Conservation (phyloP, 2,888 invertebrate species). For the Colostygia pectinataria region DNA sequence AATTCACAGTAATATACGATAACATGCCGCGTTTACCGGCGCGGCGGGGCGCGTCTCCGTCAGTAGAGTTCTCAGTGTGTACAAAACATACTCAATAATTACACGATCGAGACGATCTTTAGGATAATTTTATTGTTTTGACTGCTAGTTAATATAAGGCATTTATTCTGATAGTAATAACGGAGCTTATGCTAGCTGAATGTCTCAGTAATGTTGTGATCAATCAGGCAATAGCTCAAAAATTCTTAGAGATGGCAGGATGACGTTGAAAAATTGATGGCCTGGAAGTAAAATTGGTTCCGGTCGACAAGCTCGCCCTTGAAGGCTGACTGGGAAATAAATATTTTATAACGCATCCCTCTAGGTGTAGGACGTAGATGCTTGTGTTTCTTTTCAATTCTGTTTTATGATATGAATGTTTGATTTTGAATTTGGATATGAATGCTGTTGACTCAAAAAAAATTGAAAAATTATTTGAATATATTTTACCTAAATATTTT, state of each 20-base stretch:
- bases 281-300: slow-evolving; percentile 41
- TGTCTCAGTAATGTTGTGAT: slow-evolving; percentile 30
- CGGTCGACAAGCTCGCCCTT: slow-evolving; percentile 21
- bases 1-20: slow-evolving; percentile 42
- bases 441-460: slow-evolving; percentile 3
- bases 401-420: slow-evolving; percentile 5
- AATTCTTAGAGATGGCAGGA: slow-evolving; percentile 35
- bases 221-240: slow-evolving; percentile 40
- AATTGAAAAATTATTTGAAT: neutral
- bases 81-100: slow-evolving; percentile 22
- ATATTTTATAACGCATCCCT: slow-evolving; percentile 24
- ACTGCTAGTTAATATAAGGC: neutral
- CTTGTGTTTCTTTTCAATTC: slow-evolving; percentile 6
- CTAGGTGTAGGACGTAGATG: slow-evolving; percentile 4
- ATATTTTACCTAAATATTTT: too few relatives aligned
- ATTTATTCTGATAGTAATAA: neutral
- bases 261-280: slow-evolving; percentile 45
- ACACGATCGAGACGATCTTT: slow-evolving; percentile 17
- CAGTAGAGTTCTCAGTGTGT: slow-evolving; percentile 28
- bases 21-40: slow-evolving; percentile 16
- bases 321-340: slow-evolving; percentile 27
- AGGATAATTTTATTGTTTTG: slow-evolving; percentile 4
- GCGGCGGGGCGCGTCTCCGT: slow-evolving; percentile 19
- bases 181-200: slow-evolving; percentile 9
- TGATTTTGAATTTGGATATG: slow-evolving; percentile 2